A percentile compares a stretch with the other conserved stretches of the same genome.
phyloP scores from a whole-genome alignment of 2,888 invertebrate genomes.

The Trimorus sp. region DNA sequence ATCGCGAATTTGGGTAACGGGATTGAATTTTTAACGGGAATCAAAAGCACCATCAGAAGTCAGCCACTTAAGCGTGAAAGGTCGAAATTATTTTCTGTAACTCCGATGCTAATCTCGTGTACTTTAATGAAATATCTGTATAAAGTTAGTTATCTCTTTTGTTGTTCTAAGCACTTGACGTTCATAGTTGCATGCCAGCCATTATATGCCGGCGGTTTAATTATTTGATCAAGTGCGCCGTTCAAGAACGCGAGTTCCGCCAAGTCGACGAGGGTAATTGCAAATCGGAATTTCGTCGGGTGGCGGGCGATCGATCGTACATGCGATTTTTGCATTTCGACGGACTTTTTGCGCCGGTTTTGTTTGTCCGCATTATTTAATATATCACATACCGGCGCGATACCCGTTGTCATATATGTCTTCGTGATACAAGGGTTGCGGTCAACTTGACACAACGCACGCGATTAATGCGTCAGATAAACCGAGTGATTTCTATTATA shows the following conservation, averaged over 20 bases:
- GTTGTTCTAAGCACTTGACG: constrained; percentile 29
- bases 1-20: no score
- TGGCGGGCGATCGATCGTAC: constrained; percentile 3
- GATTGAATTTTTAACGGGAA: no score
- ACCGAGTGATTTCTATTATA: constrained; percentile 2
- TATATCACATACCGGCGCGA: constrained; percentile 27
- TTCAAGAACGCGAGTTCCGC: constrained; percentile 12
- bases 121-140: constrained; percentile 37
- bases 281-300: constrained; percentile 12
- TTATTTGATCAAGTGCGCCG: constrained; percentile 33
- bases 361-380: constrained; percentile 19
- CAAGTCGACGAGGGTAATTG: constrained; percentile 9
- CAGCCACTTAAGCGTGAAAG: constrained; percentile 1
- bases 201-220: constrained; percentile 30
- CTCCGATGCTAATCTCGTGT: constrained; percentile 25
- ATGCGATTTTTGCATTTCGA: constrained; percentile 1
- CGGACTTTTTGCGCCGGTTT: neutral
- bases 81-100: constrained; percentile 13
- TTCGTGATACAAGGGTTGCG: constrained; percentile 27
- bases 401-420: constrained; percentile 42
- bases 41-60: neutral
- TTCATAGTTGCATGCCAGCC: constrained; percentile 12
- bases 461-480: constrained; percentile 29
- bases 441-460: constrained; percentile 32
- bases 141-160: constrained; percentile 38